Conservation (phyloP, 2,888 invertebrate species). For the Dendrolimus pini region DNA sequence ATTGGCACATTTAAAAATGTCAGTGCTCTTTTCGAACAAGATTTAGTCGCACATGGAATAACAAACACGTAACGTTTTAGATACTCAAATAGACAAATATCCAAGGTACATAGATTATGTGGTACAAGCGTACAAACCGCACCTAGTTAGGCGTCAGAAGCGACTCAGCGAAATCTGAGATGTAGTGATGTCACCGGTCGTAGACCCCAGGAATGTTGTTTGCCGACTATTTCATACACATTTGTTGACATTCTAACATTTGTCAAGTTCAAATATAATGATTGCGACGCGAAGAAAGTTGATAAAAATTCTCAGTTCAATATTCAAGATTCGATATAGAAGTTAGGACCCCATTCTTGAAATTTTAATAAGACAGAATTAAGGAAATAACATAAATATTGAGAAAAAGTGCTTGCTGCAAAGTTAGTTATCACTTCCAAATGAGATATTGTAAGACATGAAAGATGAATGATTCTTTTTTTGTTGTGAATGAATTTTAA, state of each 20-base stretch:
- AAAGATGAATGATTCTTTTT: no score
- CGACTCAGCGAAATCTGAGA: slow-evolving; percentile 20
- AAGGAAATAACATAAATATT: no score
- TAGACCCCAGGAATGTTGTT: slow-evolving; percentile 29
- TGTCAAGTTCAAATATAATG: slow-evolving; percentile 3
- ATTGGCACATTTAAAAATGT: background rate
- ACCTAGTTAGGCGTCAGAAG: background rate
- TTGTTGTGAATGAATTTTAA: no score
- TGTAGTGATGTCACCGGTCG: slow-evolving; percentile 46
- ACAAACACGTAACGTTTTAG: background rate
- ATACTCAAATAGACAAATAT: background rate
- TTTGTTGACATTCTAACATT: slow-evolving; percentile 3
- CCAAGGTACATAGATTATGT: background rate
- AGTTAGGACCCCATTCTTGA: no score
- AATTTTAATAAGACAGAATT: no score
- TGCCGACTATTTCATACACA: slow-evolving; percentile 13
- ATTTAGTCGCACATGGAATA: no score
- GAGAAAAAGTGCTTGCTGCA: no score
- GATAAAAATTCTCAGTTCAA: background rate
- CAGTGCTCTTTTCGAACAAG: no score
- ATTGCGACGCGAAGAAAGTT: background rate
- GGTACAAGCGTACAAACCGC: background rate
- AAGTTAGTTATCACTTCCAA: no score
- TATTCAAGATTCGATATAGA: no score
- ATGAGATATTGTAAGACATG: no score